phyloP scores from a whole-genome alignment of 2,888 invertebrate species.

The Belgica antarctica region DNA sequence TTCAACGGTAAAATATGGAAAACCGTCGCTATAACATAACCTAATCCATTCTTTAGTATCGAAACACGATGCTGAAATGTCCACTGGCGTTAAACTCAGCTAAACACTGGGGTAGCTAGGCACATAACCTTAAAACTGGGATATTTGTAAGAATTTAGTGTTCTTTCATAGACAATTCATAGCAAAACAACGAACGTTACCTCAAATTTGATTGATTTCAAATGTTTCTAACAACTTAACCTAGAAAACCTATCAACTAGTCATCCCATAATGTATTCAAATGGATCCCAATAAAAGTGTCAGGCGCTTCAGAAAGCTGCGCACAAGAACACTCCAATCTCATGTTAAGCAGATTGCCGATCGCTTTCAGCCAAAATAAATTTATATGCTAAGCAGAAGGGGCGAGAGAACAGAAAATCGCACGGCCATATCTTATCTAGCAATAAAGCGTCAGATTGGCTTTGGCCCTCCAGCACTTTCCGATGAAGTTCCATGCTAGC shows the following conservation, averaged over 20 bases:
- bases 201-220: too few species aligned
- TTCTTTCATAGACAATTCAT: too few species aligned
- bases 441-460: background rate
- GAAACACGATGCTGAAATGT: background rate
- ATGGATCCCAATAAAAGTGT: slow-evolving; percentile 31
- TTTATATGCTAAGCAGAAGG: slow-evolving; percentile 26
- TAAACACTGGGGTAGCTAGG: too few species aligned
- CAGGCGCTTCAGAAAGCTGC: slow-evolving; percentile 30
- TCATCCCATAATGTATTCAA: background rate
- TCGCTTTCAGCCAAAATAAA: background rate
- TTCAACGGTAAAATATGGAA: background rate
- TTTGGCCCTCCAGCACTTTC: background rate
- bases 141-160: too few species aligned
- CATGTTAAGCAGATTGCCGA: background rate
- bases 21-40: background rate
- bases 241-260: background rate
- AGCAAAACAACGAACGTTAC: too few species aligned
- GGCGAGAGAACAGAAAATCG: background rate
- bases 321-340: too few species aligned
- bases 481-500: background rate
- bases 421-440: background rate
- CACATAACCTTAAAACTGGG: too few species aligned
- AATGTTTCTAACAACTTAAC: too few species aligned
- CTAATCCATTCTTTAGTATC: background rate
- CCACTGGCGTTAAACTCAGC: background rate